A percentile compares a stretch with the other conserved stretches of the same genome.
Conservation (phyloP, 2,113 vertebrate genomes). For the Chaetorhynchus papuensis region DNA sequence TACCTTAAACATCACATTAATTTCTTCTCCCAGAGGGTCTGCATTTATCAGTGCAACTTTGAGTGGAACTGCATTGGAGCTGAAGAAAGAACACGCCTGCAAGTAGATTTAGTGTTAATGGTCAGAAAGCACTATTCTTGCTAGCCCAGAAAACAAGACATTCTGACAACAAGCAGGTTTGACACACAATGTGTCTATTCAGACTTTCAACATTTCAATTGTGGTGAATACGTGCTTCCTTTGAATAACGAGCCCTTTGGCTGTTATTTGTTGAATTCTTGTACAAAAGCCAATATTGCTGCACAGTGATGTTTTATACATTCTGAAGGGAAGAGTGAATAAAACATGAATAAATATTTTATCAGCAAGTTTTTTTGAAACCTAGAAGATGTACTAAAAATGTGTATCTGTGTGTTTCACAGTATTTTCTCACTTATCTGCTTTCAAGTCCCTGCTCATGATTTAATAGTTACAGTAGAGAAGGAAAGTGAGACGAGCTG, state of each 20-base stretch:
- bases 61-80: constrained; percentile 93
- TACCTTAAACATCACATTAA: constrained; percentile 99
- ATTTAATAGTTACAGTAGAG: background rate
- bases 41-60: constrained; percentile 90
- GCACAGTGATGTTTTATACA: background rate
- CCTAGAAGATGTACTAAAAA: background rate
- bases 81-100: constrained; percentile 98
- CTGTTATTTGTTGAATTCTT: constrained; percentile 1
- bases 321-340: background rate
- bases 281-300: background rate
- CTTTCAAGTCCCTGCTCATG: background rate
- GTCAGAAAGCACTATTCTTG: background rate
- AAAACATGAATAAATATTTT: background rate
- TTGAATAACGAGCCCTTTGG: background rate
- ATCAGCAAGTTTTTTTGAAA: background rate
- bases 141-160: background rate
- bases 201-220: background rate
- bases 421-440: background rate
- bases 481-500: background rate
- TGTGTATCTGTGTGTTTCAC: background rate
- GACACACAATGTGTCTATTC: constrained; percentile 10
- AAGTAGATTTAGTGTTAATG: constrained; percentile 44
- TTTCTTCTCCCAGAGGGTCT: constrained; percentile 94
- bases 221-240: background rate
- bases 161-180: background rate